phyloP scores from a whole-genome alignment of 2,113 vertebrate genomes.

The Engraulis encrasicolus region DNA sequence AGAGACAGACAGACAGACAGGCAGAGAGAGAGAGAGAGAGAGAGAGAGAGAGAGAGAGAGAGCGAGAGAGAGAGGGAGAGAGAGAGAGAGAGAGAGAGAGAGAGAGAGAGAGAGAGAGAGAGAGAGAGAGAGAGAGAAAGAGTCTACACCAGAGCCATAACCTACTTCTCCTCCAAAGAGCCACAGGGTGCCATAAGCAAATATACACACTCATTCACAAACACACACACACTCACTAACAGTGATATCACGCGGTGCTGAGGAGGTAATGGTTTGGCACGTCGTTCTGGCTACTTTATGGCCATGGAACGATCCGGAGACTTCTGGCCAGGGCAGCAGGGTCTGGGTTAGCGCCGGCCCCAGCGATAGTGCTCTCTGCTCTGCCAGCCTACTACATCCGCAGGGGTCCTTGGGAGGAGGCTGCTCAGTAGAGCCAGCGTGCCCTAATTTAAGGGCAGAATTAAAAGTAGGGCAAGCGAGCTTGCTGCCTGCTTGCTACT shows the following conservation, averaged over 20 bases:
- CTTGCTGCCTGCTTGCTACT: slow-evolving; percentile 6
- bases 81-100: too few species aligned
- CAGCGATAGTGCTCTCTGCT: not conserved
- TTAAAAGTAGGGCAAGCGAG: not conserved
- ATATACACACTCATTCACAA: not conserved
- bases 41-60: too few species aligned
- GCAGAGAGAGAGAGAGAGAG: too few species aligned
- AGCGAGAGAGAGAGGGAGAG: too few species aligned
- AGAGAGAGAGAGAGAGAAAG: too few species aligned
- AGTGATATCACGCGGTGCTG: not conserved
- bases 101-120: too few species aligned
- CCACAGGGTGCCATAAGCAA: not conserved
- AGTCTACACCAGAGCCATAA: not conserved
- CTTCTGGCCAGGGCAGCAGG: not conserved
- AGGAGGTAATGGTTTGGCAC: not conserved
- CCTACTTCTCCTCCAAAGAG: not conserved
- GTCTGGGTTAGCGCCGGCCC: not conserved
- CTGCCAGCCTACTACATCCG: not conserved
- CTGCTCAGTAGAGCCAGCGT: not conserved
- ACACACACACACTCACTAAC: not conserved
- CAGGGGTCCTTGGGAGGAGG: slow-evolving; percentile 7
- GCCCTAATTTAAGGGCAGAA: not conserved
- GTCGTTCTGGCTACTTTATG: not conserved
- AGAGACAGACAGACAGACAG: too few species aligned
- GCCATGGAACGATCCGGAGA: not conserved